Evolutionary conservation across 2,888 invertebrate genomes (phyloP), one percentile per base, ranked within the genome.

Genomic region (Cantharis nigra): DNA sequence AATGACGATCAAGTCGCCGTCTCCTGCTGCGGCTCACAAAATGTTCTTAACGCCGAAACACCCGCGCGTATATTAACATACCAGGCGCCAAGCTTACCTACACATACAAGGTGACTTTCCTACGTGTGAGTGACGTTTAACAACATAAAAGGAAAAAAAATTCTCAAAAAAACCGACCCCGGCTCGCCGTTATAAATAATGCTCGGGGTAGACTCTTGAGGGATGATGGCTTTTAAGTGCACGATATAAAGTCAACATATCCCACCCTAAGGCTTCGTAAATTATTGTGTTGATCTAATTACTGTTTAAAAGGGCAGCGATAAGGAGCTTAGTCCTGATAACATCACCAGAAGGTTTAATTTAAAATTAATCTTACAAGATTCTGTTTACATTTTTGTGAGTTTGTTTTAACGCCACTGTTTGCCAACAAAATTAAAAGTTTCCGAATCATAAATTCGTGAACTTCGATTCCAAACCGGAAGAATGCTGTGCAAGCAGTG

Each of bases 81-180:
- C 79, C 80, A 81, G 84, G 83, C 85, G 84, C 84, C 84, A 76
- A 80, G 80, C 83, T 85, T 85, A 84, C 85, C 83, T 85, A 84
- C 85, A 49, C 49, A 85, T 84, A 82, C 83, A 85, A 85, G 84
- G 84, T 85, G 83, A 84, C 83, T 83, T 80, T 77, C 74, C 74
- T 72, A 77, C 76, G 74, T 77, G n/a, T 72, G 49, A n/a, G 49
- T 49, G 49, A 49, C 49, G 49, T 49, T 49, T n/a, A 49, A 49
- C n/a, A n/a, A 49, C 49, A n/a, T 7, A 49, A 49, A 49, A 49
- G 49, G 49, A n/a, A 49, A 49, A 49, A 49, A 49, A 20, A 20
- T 3, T 20, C 20, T 30, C 10, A 33, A 33, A 33, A 33, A 33
- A 33, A 0, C 11, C 16, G 16, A 1, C 10, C 33, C 33, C 33